Base-by-base conservation (phyloP, 2,113 vertebrate species). In the Machaerirhynchus nigripectus region DNA sequence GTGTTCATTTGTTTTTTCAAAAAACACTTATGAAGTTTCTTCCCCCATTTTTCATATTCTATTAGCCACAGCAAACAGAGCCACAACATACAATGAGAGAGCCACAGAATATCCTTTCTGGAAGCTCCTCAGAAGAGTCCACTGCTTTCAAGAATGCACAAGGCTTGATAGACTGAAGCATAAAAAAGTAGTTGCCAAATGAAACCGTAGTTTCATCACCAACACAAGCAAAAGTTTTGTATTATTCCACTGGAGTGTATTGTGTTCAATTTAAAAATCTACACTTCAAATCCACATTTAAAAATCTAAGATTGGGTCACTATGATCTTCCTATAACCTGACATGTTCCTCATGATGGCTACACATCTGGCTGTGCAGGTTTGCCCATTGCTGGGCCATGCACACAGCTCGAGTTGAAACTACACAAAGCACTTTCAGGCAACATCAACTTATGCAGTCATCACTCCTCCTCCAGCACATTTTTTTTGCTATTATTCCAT, bases 361-460 rank as follows among this genome's bases (percentile, higher is more conserved):
- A 15, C 44, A 24, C 22, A 6, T 37, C n/a, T 47, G 39, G 50
- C 39, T 55, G 27, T 2, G 19, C 31, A 60, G 28, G 12, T 57
- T 15, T 87, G 46, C 50, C 26, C 10, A 2, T 1, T 15, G 11
- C 17, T 15, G n/a, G 59, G 24, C 19, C 6, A 1, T 3, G 40
- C 33, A 44, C 23, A 63, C 9, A 9, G 19, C 12, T 69, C 27
- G 15, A 30, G 22, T 15, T 56, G 57, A 56, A 92, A 63, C 17
- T 63, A n/a, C 57, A 40, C 6, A 2, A 63, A n/a, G 42, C 21
- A 33, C 33, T 78, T 80, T 24, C 60, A 69, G 55, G 44, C 5
- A 67, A 23, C 1, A 3, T 12, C 15, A 39, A 8, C 4, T 10
- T 13, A 31, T 0, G 3, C 0, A 47, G 22, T 9, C 55, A 40